Conservation (phyloP, 2,797 vertebrate species). For the Crenuchus spilurus region DNA sequence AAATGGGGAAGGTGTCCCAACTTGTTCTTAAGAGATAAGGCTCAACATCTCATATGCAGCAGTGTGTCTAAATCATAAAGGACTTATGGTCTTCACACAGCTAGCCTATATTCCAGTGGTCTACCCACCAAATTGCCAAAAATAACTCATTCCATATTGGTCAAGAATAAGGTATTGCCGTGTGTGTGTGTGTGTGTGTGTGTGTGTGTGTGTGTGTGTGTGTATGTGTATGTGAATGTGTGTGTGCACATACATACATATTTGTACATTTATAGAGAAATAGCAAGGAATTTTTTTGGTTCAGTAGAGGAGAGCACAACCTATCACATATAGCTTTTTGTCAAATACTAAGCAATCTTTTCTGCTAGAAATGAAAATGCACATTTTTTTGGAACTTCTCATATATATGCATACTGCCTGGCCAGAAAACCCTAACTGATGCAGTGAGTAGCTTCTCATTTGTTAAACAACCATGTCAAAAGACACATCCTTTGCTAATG, state of each 20-base stretch:
- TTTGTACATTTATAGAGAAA: background rate
- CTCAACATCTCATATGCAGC: conserved; percentile 43
- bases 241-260: background rate
- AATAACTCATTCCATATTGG: conserved; percentile 21
- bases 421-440: too few relatives aligned
- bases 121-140: conserved; percentile 16
- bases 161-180: conserved; percentile 8
- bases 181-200: background rate
- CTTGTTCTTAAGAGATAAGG: conserved; percentile 47
- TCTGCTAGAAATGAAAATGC: too few relatives aligned
- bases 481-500: too few relatives aligned
- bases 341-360: too few relatives aligned
- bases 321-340: too few relatives aligned
- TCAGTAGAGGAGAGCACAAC: too few relatives aligned
- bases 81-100: conserved; percentile 41
- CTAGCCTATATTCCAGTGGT: conserved; percentile 36
- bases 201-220: conserved; percentile 6
- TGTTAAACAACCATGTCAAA: too few relatives aligned
- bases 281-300: too few relatives aligned
- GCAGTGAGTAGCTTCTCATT: too few relatives aligned
- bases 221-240: background rate
- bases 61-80: conserved; percentile 53
- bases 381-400: too few relatives aligned
- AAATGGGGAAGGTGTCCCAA: conserved; percentile 31
- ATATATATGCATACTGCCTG: too few relatives aligned